Evolutionary conservation across 35 echinoderm and acorn worm genomes (phyloP), one percentile per base, ranked within the genome.

Genomic region (Strongylocentrotus purpuratus): DNA sequence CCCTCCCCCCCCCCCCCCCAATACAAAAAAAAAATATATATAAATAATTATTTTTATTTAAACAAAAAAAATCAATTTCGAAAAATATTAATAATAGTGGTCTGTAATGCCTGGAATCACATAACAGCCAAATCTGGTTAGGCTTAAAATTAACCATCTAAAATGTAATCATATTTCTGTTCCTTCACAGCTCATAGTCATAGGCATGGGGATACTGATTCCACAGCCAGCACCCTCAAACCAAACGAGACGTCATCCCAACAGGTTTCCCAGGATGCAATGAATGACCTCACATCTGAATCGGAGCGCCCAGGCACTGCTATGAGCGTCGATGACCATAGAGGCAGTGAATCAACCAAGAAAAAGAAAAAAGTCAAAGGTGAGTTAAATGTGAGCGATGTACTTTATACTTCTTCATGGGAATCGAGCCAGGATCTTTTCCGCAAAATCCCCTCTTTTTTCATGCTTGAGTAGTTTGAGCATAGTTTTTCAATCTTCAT

Each of bases 351-450:
- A 25, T 94, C 60, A 85, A 94, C 48, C 31, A 94, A 94, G 59
- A 86, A 94, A n/a, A 94, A 94, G 60, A 94, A 94, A 61, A 94
- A 94, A 33, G 85, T 85, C 47, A 94, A 94, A 78, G 60, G 85
- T 46, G 45, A 86, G 48, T 2, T 41, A n/a, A n/a, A n/a, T 12
- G 47, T 47, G 5, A 6, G 11, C 25, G 48, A 93, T 94, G 28
- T 60, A 4, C 10, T 10, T 55, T 11, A 13, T 15, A 55, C 15
- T 10, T 55, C 50, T 11, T 14, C 50, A 55, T 12, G 9, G 10
- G 10, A 55, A 9, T 55, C 0, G 10, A 55, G 7, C 15, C 50
- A 10, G 11, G 50, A 10, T 55, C 9, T 55, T 55, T 55, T n/a
- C n/a, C n/a, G n/a, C n/a, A n/a, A n/a, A n/a, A n/a, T n/a, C n/a